phyloP scores from a whole-genome alignment of 2,888 invertebrate species.

The Lampropteryx suffumata region DNA sequence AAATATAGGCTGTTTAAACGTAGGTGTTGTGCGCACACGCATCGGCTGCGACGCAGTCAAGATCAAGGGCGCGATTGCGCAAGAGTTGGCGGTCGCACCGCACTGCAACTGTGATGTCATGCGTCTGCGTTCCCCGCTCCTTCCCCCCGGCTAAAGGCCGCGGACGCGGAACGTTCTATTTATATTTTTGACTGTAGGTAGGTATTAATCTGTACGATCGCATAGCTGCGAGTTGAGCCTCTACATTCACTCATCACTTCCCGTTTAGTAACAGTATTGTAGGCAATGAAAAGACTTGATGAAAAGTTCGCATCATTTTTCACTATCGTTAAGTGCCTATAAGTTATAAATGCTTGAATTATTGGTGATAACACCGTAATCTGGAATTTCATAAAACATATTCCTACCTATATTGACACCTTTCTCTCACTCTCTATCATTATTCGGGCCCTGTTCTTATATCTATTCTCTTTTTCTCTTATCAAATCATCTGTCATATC shows the following conservation, averaged over 20 bases:
- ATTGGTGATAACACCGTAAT: too few relatives aligned
- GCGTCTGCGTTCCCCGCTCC: constrained; percentile 58
- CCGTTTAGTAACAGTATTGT: constrained; percentile 15
- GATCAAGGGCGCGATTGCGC: constrained; percentile 83
- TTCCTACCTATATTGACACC: too few relatives aligned
- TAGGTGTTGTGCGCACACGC: constrained; percentile 67
- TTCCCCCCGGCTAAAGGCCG: constrained; percentile 62
- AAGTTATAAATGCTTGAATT: too few relatives aligned
- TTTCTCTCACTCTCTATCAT: too few relatives aligned
- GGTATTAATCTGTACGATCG: too few relatives aligned
- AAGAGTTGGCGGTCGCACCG: constrained; percentile 79
- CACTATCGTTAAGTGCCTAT: too few relatives aligned
- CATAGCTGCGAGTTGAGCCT: constrained; percentile 7
- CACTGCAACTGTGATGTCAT: constrained; percentile 81
- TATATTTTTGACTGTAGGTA: constrained; percentile 55
- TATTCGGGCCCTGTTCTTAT: too few relatives aligned
- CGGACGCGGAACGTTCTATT: constrained; percentile 73
- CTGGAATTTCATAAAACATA: too few relatives aligned
- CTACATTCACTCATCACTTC: constrained; percentile 24
- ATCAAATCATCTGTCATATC: too few relatives aligned
- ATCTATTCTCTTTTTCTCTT: too few relatives aligned
- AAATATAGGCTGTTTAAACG: constrained; percentile 71
- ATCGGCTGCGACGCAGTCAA: constrained; percentile 81
- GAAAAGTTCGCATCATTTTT: too few relatives aligned
- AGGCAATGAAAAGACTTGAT: too few relatives aligned